Conservation (phyloP, 2,797 vertebrate genomes). For the Rhinella marina region DNA sequence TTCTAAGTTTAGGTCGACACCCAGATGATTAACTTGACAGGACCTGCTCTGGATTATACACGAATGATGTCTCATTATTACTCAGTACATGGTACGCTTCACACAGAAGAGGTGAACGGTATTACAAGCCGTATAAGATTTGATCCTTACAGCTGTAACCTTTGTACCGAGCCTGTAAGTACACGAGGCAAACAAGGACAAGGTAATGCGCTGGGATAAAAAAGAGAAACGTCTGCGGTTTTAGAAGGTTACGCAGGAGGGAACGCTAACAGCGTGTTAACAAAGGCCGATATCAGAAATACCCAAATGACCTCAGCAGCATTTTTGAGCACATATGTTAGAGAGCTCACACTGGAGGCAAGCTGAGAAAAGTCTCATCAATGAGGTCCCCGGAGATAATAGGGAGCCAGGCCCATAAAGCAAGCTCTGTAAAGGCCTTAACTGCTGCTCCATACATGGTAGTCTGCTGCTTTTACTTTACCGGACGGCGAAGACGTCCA, state of each 20-base stretch:
- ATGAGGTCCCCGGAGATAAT: conserved; percentile 38
- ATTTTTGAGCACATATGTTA: conserved; percentile 8
- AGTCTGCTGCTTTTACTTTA: neutral
- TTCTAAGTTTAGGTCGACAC: neutral
- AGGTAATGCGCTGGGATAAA: neutral
- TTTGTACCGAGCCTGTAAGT: neutral
- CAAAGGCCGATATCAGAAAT: neutral
- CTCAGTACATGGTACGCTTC: neutral
- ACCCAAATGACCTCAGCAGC: neutral
- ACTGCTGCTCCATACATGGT: conserved; percentile 14
- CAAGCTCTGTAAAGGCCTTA: neutral
- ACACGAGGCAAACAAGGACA: neutral
- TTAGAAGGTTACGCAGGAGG: neutral
- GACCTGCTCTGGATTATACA: neutral
- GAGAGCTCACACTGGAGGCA: conserved; percentile 8
- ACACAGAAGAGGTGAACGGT: neutral
- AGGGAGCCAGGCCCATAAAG: conserved; percentile 24
- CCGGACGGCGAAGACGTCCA: neutral
- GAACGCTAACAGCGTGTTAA: neutral
- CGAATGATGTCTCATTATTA: conserved; percentile 6
- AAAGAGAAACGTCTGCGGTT: neutral
- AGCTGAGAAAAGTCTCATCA: conserved; percentile 20
- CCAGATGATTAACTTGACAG: neutral
- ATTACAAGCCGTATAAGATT: neutral
- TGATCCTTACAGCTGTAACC: neutral